A percentile compares a stretch with the other conserved stretches of the same genome.
Evolutionary conservation across 2,797 vertebrate genomes (phyloP).

Genomic region (Melanotaenia trifasciata): DNA sequence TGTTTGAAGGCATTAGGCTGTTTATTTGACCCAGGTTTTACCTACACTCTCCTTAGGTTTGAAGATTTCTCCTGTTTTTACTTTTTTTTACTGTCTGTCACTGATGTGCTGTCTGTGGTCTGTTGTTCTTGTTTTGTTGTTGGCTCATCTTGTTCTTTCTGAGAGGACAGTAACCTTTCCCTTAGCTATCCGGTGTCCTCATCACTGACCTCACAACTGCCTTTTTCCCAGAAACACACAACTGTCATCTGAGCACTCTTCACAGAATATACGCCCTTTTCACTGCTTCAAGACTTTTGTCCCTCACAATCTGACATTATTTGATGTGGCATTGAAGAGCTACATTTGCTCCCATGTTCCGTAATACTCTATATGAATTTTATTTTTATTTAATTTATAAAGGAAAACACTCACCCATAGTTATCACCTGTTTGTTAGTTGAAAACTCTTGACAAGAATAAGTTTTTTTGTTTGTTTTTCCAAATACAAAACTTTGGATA

Average conservation of each 20-base stretch:
- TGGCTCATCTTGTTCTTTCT: conserved; percentile 53
- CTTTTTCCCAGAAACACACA: conserved; percentile 11
- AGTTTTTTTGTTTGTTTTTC: neutral
- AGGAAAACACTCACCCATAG: neutral
- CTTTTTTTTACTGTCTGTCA: conserved; percentile 49
- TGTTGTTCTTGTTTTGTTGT: conserved; percentile 66
- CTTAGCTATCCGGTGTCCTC: conserved; percentile 25
- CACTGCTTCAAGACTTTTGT: conserved; percentile 10
- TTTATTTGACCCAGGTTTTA: conserved; percentile 63
- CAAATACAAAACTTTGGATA: too few relatives aligned
- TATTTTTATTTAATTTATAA: neutral
- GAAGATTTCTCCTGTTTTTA: conserved; percentile 35
- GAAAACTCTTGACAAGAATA: neutral
- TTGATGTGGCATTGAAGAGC: conserved; percentile 11
- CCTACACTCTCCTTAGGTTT: conserved; percentile 52
- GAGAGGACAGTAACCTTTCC: conserved; percentile 42
- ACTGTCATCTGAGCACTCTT: conserved; percentile 11
- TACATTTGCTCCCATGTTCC: neutral
- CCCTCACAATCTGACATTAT: neutral
- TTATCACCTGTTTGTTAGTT: neutral
- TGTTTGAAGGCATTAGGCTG: neutral
- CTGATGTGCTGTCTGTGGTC: conserved; percentile 59
- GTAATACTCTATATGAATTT: neutral
- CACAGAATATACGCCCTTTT: conserved; percentile 1
- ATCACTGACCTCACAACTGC: neutral